Evolutionary conservation across 2,113 vertebrate genomes (phyloP).

Genomic region (Archilochus colubris): DNA sequence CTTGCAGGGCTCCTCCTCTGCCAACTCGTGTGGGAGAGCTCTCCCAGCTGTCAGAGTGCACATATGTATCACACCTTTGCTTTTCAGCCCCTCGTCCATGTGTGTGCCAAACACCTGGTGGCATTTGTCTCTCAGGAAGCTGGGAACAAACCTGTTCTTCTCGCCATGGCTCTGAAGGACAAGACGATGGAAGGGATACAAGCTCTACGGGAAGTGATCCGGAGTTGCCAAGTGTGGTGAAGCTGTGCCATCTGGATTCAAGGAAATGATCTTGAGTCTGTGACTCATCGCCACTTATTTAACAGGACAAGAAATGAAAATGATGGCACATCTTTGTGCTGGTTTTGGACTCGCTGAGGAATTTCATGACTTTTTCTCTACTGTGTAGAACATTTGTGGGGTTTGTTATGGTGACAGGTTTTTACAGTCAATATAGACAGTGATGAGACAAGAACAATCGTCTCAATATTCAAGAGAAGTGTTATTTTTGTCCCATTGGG

Average conservation of each 20-base stretch:
- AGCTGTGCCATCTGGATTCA: slow-evolving; percentile 14
- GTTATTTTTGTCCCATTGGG: background rate
- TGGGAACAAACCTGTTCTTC: slow-evolving; percentile 87
- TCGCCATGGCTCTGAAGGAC: slow-evolving; percentile 90
- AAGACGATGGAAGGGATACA: slow-evolving; percentile 84
- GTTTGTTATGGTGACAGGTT: slow-evolving; percentile 30
- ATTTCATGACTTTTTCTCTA: slow-evolving; percentile 47
- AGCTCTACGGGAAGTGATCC: slow-evolving; percentile 87
- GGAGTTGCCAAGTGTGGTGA: slow-evolving; percentile 93
- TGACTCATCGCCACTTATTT: slow-evolving; percentile 47
- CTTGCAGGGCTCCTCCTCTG: background rate
- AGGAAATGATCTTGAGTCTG: slow-evolving; percentile 12
- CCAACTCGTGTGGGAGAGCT: background rate
- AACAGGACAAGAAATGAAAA: slow-evolving; percentile 56
- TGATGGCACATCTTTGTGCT: slow-evolving; percentile 54
- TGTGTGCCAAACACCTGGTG: slow-evolving; percentile 92
- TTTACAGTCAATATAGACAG: background rate
- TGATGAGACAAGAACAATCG: background rate
- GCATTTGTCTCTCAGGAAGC: slow-evolving; percentile 89
- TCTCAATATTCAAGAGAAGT: background rate
- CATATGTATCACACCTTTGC: slow-evolving; percentile 4
- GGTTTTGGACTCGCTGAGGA: slow-evolving; percentile 32
- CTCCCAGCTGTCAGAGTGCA: background rate
- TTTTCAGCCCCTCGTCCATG: slow-evolving; percentile 89
- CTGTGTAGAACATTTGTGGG: slow-evolving; percentile 42